Evolutionary conservation across 2,113 vertebrate species (phyloP), one percentile per base, ranked within the genome.

Genomic region (Turdus rufiventris): DNA sequence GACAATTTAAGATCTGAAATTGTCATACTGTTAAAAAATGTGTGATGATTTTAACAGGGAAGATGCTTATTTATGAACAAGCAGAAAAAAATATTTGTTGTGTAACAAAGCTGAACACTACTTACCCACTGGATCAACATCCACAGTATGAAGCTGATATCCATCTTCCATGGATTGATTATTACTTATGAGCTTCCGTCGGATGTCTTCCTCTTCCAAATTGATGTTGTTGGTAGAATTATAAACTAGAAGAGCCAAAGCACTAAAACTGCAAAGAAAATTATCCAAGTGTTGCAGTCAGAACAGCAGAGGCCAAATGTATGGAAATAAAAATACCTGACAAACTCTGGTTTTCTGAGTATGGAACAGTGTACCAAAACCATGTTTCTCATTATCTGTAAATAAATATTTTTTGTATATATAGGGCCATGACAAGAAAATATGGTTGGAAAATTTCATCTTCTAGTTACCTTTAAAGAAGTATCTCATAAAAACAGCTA

Each of bases 191-290:
- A 99, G 96, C 63, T 95, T 97, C 62, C 96, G 85, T 40, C 97
- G 89, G 78, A 99, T 98, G 13, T 93, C 95, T 29, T 91, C 91
- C 51, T 97, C 98, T 57, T 97, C 97, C 88, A 99, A 98, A 95
- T 77, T 97, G 85, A 96, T 51, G 43, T 98, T 98, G 70, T 98
- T 97, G 85, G 97, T 98, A 93, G 98, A 83, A 81, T 97, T 98
- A 92, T 98, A 98, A 94, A 98, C 96, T 81, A 99, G 96, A 97
- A 99, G 98, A n/a, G 98, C 99, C 89, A 96, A 98, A 89, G 98
- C 93, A 53, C 14, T 51, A 96, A 97, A 95, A 74, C 99, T 99
- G 90, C 24, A 86, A 95, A 88, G 85, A 94, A 96, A 68, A 96
- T 92, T 26, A 89, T 34, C 36, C 2, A 6, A 86, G 33, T 53